A percentile compares a stretch with the other conserved stretches of the same genome.
Evolutionary conservation across 2,888 invertebrate species (phyloP).

Genomic region (Heliconius sara): DNA sequence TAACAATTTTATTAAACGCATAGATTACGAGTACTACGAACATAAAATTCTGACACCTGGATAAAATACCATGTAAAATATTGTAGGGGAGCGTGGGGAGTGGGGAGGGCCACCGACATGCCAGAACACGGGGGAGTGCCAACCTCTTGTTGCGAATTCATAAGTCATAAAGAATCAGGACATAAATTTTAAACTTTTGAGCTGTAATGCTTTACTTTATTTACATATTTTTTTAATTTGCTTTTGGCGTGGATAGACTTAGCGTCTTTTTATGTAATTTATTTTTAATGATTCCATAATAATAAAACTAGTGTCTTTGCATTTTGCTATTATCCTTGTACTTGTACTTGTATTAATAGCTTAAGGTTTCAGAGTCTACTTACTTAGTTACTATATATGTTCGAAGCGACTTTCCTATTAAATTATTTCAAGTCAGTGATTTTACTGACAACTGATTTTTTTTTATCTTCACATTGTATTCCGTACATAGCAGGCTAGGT

Average conservation of each 20-base stretch:
- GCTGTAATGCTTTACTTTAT: background rate
- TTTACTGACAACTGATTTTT: no score
- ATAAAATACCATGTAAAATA: background rate
- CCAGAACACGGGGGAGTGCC: background rate
- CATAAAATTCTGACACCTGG: background rate
- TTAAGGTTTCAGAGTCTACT: no score
- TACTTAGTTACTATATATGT: no score
- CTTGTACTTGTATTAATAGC: no score
- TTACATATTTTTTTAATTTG: background rate
- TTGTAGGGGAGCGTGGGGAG: background rate
- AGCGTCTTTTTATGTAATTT: no score
- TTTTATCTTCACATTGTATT: no score
- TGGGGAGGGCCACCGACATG: background rate
- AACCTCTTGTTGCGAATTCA: constrained; percentile 10
- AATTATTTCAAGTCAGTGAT: no score
- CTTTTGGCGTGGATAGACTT: background rate
- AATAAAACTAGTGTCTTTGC: no score
- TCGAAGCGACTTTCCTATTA: no score
- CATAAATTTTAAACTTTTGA: constrained; percentile 16
- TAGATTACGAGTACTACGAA: constrained; percentile 2
- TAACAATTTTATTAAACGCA: constrained; percentile 11
- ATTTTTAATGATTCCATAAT: no score
- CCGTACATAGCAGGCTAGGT: no score
- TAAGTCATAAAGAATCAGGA: background rate
- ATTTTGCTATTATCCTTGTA: no score